A percentile compares a stretch with the other conserved stretches of the same genome.
phyloP scores from a whole-genome alignment of 2,797 vertebrate genomes.

The Chrysolophus pictus region DNA sequence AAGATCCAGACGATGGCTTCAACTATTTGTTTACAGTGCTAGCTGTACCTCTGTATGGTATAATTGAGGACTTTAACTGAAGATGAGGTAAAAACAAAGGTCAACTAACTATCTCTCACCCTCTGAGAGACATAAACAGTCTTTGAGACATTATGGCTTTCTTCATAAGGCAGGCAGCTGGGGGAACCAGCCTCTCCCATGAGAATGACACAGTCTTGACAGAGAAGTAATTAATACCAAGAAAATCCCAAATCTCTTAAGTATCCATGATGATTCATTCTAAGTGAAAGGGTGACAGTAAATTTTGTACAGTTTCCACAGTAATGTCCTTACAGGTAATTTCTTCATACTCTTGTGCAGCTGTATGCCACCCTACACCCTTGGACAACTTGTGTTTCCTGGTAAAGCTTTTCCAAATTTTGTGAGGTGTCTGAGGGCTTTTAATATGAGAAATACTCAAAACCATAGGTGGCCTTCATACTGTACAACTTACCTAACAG shows the following conservation, averaged over 20 bases:
- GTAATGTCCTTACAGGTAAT: not conserved
- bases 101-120: not conserved
- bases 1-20: not conserved
- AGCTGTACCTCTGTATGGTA: not conserved
- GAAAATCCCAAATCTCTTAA: not conserved
- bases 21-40: not conserved
- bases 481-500: not conserved
- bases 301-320: not conserved
- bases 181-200: rapidly evolving
- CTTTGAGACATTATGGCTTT: not conserved
- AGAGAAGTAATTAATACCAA: not conserved
- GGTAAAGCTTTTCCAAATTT: not conserved
- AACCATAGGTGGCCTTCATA: not conserved
- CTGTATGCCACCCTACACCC: not conserved
- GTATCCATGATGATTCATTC: not conserved
- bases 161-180: not conserved
- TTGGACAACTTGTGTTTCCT: not conserved
- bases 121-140: not conserved
- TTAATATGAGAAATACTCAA: not conserved
- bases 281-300: not conserved
- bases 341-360: not conserved
- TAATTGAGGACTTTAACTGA: not conserved
- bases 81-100: not conserved
- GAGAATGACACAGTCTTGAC: not conserved
- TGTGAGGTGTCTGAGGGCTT: not conserved